Evolutionary conservation across 1,140 invertebrate species (phyloP).

Genomic region (Drosophila fuyamai): DNA sequence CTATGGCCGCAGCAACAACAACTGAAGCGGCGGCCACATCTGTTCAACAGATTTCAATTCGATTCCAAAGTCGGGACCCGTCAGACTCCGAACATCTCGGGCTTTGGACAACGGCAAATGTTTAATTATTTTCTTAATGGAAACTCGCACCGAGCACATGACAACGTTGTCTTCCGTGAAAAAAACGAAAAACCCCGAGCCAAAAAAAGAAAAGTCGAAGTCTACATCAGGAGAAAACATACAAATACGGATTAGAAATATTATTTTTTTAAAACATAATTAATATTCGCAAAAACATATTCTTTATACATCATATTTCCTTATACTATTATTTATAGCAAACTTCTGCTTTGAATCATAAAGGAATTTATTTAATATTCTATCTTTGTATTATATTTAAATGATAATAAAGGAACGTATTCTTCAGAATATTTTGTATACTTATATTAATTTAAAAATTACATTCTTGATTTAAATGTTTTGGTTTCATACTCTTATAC

Average conservation of each 20-base stretch:
- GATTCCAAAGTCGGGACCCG: conserved; percentile 33
- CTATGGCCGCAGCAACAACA: conserved; percentile 19
- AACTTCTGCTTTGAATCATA: no score
- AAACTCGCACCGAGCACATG: conserved; percentile 72
- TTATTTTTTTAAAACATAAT: no score
- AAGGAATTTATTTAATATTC: no score
- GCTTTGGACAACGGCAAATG: conserved; percentile 62
- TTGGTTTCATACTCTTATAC: no score
- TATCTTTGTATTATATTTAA: no score
- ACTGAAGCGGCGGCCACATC: conserved; percentile 56
- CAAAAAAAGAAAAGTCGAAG: conserved; percentile 25
- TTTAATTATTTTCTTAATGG: conserved; percentile 83
- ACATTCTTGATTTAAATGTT: no score
- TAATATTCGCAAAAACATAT: not conserved
- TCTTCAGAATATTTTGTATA: no score
- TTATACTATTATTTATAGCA: no score
- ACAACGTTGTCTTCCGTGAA: conserved; percentile 75
- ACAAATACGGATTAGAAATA: not conserved
- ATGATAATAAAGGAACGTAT: no score
- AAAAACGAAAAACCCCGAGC: conserved; percentile 38
- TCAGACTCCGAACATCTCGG: conserved; percentile 17
- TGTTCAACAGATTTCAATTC: conserved; percentile 81
- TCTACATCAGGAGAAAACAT: conserved; percentile 14
- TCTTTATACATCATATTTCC: no score
- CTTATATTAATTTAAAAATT: no score